Evolutionary conservation across 2,113 vertebrate species (phyloP).

Genomic region (Otolemur garnettii): DNA sequence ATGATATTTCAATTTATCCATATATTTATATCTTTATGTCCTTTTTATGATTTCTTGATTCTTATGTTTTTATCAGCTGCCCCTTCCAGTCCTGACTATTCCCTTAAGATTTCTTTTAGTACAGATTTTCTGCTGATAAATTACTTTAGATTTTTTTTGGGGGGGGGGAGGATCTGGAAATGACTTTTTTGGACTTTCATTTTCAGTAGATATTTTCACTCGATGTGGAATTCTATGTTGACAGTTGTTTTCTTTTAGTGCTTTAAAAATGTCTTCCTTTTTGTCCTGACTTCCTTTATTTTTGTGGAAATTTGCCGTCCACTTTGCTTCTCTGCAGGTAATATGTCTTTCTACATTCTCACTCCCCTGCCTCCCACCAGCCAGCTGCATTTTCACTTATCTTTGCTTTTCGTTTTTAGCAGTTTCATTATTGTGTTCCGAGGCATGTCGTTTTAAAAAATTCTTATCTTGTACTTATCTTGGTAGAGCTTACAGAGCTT

Average conservation of each 20-base stretch:
- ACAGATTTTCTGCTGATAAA: background rate
- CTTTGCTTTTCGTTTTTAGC: background rate
- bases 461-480: background rate
- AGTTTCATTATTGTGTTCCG: background rate
- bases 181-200: background rate
- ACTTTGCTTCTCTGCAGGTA: background rate
- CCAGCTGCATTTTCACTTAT: background rate
- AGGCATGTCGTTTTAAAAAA: background rate
- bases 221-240: background rate
- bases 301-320: background rate
- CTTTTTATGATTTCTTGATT: background rate
- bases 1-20: background rate
- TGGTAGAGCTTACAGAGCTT: background rate
- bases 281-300: background rate
- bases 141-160: background rate
- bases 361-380: no score
- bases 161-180: background rate
- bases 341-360: background rate
- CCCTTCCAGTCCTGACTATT: fast-evolving
- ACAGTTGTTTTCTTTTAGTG: background rate
- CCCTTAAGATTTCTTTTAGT: background rate
- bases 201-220: background rate
- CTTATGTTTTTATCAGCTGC: background rate
- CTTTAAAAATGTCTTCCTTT: background rate
- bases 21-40: background rate